Percentiles rank a stretch among this genome's conserved stretches.
Evolutionary conservation across 1,140 invertebrate species (phyloP).

Genomic region (Triops cancriformis): DNA sequence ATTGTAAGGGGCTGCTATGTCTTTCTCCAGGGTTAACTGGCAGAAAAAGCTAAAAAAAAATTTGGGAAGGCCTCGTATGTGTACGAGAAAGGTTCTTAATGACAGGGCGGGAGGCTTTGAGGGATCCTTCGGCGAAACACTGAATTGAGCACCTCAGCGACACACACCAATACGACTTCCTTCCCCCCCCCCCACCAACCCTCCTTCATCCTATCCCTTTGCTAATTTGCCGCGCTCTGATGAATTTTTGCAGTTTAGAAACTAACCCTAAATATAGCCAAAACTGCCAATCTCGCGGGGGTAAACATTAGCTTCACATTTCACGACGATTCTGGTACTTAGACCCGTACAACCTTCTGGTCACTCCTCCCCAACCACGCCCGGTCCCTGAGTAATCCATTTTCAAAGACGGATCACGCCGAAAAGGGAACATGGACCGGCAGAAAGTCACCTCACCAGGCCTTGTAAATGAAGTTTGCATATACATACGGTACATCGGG

Average conservation of each 20-base stretch:
- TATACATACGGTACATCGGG: not conserved
- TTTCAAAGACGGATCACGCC: not conserved
- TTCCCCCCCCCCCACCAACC: too few species aligned
- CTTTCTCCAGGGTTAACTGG: not conserved
- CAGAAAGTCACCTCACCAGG: not conserved
- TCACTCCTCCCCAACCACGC: too few species aligned
- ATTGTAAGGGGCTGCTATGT: not conserved
- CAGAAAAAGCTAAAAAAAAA: not conserved
- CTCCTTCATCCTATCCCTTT: not conserved
- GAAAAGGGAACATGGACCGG: not conserved
- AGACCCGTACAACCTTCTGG: too few species aligned
- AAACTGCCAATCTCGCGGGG: too few species aligned
- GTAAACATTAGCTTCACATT: too few species aligned
- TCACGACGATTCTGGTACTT: too few species aligned
- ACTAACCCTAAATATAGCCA: too few species aligned
- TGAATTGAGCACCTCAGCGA: not conserved
- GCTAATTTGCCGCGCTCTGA: constrained; percentile 9
- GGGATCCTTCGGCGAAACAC: not conserved
- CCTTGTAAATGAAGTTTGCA: not conserved
- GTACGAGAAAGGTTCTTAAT: not conserved
- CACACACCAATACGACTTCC: not conserved
- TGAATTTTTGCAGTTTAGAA: not conserved
- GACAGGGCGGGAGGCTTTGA: constrained; percentile 7
- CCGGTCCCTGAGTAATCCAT: not conserved
- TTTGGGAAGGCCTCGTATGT: not conserved